A percentile compares a stretch with the other conserved stretches of the same genome.
phyloP scores from a whole-genome alignment of 2,888 invertebrate species.

The Elegia similella region DNA sequence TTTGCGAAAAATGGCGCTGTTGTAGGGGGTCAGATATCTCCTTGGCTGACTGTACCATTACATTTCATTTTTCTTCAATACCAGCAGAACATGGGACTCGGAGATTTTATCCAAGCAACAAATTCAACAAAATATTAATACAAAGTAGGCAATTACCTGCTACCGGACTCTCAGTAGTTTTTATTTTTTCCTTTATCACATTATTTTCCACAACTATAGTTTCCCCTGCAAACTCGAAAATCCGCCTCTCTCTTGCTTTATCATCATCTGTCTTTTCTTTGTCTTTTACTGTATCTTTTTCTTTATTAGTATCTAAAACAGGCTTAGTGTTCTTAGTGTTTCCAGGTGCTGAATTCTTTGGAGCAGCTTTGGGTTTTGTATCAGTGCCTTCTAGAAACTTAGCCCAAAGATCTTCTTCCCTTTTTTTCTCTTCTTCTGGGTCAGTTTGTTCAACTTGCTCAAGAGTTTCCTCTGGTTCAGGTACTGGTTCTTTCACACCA shows the following conservation, averaged over 20 bases:
- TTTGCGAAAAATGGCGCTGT: too few species aligned
- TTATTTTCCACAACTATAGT: conserved; percentile 82
- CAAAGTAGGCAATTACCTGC: conserved; percentile 43
- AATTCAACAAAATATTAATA: neutral
- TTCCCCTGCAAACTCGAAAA: conserved; percentile 95
- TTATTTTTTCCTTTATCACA: conserved; percentile 64
- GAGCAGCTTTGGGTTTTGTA: conserved; percentile 52
- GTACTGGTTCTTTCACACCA: conserved; percentile 28
- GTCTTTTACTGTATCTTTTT: conserved; percentile 20
- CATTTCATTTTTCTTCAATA: too few species aligned
- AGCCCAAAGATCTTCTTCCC: conserved; percentile 90
- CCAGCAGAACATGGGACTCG: too few species aligned
- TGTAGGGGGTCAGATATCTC: too few species aligned
- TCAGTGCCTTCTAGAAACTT: conserved; percentile 88
- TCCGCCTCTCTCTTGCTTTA: conserved; percentile 82
- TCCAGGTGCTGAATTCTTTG: conserved; percentile 32
- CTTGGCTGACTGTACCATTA: too few species aligned
- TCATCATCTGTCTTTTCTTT: conserved; percentile 55
- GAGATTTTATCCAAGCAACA: neutral
- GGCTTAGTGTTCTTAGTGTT: conserved; percentile 29
- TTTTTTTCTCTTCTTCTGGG: conserved; percentile 85
- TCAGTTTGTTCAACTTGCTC: conserved; percentile 47
- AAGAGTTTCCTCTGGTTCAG: conserved; percentile 41
- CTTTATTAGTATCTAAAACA: conserved; percentile 25
- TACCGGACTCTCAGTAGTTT: conserved; percentile 48